Conservation (phyloP, 2,888 invertebrate genomes). For the Stratiomys singularior region DNA sequence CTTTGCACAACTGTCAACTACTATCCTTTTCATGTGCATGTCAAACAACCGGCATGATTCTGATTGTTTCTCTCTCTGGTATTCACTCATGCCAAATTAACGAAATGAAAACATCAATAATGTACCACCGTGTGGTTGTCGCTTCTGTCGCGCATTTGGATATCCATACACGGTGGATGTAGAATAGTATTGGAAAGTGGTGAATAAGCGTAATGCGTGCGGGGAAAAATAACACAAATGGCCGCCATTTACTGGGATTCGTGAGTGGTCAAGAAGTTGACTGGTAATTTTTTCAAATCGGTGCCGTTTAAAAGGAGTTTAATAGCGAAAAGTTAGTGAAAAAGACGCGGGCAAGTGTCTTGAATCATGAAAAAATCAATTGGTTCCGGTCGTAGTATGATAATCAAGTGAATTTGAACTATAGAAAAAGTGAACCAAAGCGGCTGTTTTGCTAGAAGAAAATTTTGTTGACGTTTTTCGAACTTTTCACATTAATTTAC, state of each 20-base stretch:
- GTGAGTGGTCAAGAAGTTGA: slow-evolving; percentile 52
- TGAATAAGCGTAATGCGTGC: slow-evolving; percentile 25
- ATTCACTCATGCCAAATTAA: slow-evolving; percentile 30
- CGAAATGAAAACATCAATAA: slow-evolving; percentile 43
- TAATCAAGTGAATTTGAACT: slow-evolving; percentile 47
- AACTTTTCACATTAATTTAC: neutral
- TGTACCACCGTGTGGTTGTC: neutral
- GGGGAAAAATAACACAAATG: slow-evolving; percentile 55
- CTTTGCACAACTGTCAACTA: slow-evolving; percentile 16
- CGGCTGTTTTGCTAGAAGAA: slow-evolving; percentile 13
- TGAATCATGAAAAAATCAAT: neutral
- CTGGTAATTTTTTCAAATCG: slow-evolving; percentile 21
- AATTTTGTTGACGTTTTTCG: slow-evolving; percentile 56
- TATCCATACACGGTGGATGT: slow-evolving; percentile 3
- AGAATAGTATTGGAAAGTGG: slow-evolving; percentile 5
- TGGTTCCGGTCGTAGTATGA: neutral
- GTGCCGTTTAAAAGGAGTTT: neutral
- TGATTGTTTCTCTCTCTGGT: neutral
- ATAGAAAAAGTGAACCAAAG: neutral
- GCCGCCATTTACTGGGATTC: slow-evolving; percentile 56
- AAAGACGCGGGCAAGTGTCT: neutral
- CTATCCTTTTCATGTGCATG: slow-evolving; percentile 12
- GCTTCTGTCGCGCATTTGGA: slow-evolving; percentile 9
- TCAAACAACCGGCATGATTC: neutral
- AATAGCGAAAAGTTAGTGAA: neutral